phyloP scores from a whole-genome alignment of 1,140 invertebrate species.

The Drosophila rufa region DNA sequence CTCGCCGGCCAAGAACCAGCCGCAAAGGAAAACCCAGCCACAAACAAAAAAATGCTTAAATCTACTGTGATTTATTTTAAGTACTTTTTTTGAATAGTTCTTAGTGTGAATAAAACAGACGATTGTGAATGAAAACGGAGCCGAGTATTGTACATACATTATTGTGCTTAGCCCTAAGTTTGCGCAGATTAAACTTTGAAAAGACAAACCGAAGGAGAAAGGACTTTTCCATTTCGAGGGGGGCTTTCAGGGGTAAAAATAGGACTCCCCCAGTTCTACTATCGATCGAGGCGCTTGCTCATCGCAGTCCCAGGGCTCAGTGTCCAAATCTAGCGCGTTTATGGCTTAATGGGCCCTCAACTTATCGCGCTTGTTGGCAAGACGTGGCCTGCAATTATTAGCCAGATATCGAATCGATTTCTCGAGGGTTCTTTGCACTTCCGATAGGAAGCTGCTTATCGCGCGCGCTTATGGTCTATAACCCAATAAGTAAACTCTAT shows the following conservation, averaged over 20 bases:
- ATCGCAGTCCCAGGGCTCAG: not conserved
- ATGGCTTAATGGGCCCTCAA: not conserved
- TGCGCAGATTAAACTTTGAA: slow-evolving; percentile 35
- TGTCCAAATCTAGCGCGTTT: not conserved
- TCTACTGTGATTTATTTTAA: slow-evolving; percentile 83
- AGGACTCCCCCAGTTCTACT: no score
- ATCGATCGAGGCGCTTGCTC: not conserved
- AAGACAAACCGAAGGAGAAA: slow-evolving; percentile 4
- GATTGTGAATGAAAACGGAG: slow-evolving; percentile 23
- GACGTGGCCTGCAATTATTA: not conserved
- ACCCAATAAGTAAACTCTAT: no score
- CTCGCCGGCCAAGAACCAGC: slow-evolving; percentile 7
- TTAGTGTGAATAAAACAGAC: slow-evolving; percentile 42
- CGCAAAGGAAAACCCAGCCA: slow-evolving; percentile 28
- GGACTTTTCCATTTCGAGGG: not conserved
- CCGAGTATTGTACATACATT: slow-evolving; percentile 43
- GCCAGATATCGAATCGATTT: not conserved
- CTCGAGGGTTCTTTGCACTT: slow-evolving; percentile 6
- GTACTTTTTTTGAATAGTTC: slow-evolving; percentile 76
- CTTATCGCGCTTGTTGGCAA: not conserved
- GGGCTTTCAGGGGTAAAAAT: no score
- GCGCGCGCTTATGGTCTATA: not conserved
- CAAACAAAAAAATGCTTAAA: slow-evolving; percentile 75
- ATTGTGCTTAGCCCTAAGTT: slow-evolving; percentile 39
- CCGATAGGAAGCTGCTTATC: slow-evolving; percentile 33